Evolutionary conservation across 2,888 invertebrate genomes (phyloP).

Genomic region (Nomada fucata): DNA sequence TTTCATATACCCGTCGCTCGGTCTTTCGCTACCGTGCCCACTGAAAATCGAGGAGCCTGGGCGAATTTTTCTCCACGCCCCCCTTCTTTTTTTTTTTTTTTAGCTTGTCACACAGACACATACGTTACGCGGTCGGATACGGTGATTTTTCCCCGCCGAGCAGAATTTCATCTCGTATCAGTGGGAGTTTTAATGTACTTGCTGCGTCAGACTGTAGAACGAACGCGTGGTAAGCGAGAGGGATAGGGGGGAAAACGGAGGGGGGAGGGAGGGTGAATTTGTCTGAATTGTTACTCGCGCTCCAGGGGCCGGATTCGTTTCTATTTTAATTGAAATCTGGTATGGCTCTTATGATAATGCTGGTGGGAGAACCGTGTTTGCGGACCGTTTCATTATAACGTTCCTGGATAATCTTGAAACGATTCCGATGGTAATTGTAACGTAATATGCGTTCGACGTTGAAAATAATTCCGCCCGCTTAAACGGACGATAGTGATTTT

Average conservation of each 20-base stretch:
- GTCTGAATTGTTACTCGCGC: slow-evolving; percentile 21
- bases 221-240: not conserved
- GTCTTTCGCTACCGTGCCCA: not conserved
- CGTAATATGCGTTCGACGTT: not conserved
- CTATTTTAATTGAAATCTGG: slow-evolving; percentile 27
- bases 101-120: not conserved
- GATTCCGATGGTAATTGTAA: slow-evolving; percentile 2
- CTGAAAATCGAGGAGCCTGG: not conserved
- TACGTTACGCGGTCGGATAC: not conserved
- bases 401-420: not conserved
- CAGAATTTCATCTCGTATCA: slow-evolving; percentile 35
- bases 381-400: slow-evolving; percentile 7
- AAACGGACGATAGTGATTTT: not conserved
- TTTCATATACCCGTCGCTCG: not conserved
- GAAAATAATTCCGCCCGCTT: not conserved
- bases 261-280: slow-evolving; percentile 8
- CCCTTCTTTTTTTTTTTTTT: not conserved
- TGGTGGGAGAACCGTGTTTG: not conserved
- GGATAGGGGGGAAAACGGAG: slow-evolving; percentile 13
- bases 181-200: slow-evolving; percentile 25
- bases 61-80: not conserved
- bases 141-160: not conserved
- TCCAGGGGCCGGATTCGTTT: slow-evolving; percentile 15
- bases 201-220: not conserved
- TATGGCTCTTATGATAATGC: slow-evolving; percentile 26